These are phyloP conservation scores for Zonotrichia leucophrys DNA, from an alignment of 2,113 vertebrate species.

Conservation along the genomic window DNA sequence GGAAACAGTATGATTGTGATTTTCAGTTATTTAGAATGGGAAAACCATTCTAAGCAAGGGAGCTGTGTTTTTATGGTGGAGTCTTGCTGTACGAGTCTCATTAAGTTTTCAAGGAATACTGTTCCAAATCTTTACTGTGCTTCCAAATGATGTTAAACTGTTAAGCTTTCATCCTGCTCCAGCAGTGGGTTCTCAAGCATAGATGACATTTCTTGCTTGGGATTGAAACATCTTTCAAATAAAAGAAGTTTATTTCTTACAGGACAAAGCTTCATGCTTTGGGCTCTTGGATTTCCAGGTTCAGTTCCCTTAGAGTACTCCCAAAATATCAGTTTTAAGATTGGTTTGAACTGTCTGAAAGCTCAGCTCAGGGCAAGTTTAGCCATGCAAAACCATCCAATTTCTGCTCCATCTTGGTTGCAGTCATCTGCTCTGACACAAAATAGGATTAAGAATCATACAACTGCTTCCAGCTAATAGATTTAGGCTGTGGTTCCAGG, in stretches of 20 bases:
- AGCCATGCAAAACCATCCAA: background rate
- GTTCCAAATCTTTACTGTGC: background rate
- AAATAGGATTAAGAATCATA: conserved; percentile 63
- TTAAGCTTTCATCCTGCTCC: background rate
- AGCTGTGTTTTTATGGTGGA: background rate
- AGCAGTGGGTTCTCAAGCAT: background rate
- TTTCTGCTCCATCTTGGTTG: conserved; percentile 18
- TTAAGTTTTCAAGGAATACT: conserved; percentile 6
- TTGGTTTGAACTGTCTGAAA: background rate
- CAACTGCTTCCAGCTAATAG: conserved; percentile 63
- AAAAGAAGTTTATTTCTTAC: background rate
- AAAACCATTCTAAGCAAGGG: background rate
- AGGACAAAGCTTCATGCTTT: background rate
- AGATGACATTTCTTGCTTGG: background rate
- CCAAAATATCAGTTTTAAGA: background rate
- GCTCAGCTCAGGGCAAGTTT: background rate
- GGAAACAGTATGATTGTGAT: conserved; percentile 37
- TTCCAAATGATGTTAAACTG: background rate
- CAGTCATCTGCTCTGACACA: conserved; percentile 52
- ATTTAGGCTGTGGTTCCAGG: conserved; percentile 56
- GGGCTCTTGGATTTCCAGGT: background rate
- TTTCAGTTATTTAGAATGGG: conserved; percentile 16
- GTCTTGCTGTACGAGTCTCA: background rate
- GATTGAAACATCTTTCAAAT: background rate
- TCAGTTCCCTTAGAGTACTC: background rate